phyloP scores from a whole-genome alignment of 2,888 invertebrate species.

The Drosophila merina region DNA sequence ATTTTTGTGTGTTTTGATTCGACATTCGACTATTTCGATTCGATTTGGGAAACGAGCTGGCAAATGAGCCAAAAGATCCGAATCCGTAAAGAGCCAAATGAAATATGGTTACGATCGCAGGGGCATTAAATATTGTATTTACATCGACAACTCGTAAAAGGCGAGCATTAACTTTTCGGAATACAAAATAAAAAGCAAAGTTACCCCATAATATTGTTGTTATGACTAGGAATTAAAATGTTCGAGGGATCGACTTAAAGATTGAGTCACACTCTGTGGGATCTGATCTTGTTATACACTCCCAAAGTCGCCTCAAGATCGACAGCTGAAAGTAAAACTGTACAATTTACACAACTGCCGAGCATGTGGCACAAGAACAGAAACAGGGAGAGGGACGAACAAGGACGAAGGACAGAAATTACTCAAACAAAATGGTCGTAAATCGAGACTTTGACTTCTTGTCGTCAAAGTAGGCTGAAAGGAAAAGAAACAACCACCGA shows the following conservation, averaged over 20 bases:
- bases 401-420: slow-evolving; percentile 60
- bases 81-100: slow-evolving; percentile 7
- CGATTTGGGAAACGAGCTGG: slow-evolving; percentile 35
- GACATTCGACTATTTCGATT: slow-evolving; percentile 46
- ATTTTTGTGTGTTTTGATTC: slow-evolving; percentile 43
- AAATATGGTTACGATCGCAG: slow-evolving; percentile 53
- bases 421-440: slow-evolving; percentile 83
- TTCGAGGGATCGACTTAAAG: neutral
- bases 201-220: slow-evolving; percentile 32
- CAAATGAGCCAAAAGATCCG: slow-evolving; percentile 46
- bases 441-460: slow-evolving; percentile 82
- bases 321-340: slow-evolving; percentile 73
- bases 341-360: slow-evolving; percentile 64
- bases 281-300: slow-evolving; percentile 11
- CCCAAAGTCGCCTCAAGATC: slow-evolving; percentile 1
- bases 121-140: slow-evolving; percentile 56
- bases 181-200: slow-evolving; percentile 18
- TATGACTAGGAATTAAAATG: slow-evolving; percentile 8
- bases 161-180: slow-evolving; percentile 6
- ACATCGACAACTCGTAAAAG: slow-evolving; percentile 45
- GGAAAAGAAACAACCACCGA: slow-evolving; percentile 70
- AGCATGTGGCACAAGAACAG: slow-evolving; percentile 54
- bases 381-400: slow-evolving; percentile 9
- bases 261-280: slow-evolving; percentile 35
- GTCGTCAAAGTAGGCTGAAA: slow-evolving; percentile 75